A percentile compares a stretch with the other conserved stretches of the same genome.
These are phyloP conservation scores for Anoplopoma fimbria DNA, from an alignment of 2,113 vertebrate genomes.

Conservation along the genomic window DNA sequence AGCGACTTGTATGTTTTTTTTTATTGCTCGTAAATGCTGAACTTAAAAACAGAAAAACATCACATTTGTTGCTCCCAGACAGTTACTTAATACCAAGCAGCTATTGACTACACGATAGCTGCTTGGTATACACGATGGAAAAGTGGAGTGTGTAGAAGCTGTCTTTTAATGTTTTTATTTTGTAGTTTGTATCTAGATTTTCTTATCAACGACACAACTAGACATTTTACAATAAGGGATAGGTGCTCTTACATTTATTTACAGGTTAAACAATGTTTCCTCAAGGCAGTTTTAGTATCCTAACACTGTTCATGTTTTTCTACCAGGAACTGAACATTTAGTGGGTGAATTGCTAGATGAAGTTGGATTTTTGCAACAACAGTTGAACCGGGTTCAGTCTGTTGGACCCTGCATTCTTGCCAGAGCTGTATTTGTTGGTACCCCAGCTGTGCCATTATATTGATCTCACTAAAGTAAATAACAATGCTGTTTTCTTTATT, in stretches of 20 bases:
- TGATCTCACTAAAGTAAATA: not conserved
- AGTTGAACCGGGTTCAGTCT: not conserved
- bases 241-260: not conserved
- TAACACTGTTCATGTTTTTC: not conserved
- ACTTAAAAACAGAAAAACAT: not conserved
- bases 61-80: not conserved
- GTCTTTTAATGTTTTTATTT: not conserved
- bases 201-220: not conserved
- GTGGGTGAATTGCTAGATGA: not conserved
- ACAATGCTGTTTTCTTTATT: not conserved
- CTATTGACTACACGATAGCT: too few species aligned
- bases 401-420: not conserved
- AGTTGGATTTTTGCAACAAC: not conserved
- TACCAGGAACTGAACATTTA: not conserved
- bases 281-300: not conserved
- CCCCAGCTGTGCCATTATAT: not conserved
- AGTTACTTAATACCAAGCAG: not conserved
- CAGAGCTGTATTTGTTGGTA: not conserved
- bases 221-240: not conserved
- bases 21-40: conserved; percentile 32
- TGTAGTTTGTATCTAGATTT: not conserved
- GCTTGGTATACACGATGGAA: not conserved
- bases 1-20: conserved; percentile 16
- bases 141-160: not conserved
- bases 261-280: too few species aligned